Percentiles rank a stretch among this genome's conserved stretches.
Evolutionary conservation across 2,888 invertebrate species (phyloP).

Genomic region (Nymphalis c-album): DNA sequence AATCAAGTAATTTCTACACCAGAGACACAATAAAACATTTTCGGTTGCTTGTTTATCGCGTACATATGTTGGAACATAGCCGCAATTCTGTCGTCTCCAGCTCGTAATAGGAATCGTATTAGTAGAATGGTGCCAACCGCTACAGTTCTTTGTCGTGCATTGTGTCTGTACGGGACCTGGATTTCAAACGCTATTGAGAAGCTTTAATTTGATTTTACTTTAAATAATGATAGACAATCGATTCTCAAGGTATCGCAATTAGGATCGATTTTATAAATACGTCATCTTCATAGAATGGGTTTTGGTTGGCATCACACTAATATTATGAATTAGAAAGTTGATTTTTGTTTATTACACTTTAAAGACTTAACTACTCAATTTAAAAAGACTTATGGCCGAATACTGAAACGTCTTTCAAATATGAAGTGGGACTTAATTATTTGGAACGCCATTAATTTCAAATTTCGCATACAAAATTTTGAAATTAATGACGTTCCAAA

Average conservation of each 20-base stretch:
- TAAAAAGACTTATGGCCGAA: no score
- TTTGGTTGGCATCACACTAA: no score
- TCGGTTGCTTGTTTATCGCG: conserved; percentile 20
- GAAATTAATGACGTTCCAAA: no score
- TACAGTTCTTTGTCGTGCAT: conserved; percentile 23
- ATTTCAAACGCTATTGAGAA: conserved; percentile 2
- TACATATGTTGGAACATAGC: conserved; percentile 27
- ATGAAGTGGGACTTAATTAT: no score
- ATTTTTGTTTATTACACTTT: no score
- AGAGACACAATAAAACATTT: conserved; percentile 22
- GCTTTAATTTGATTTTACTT: neutral
- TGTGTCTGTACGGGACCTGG: neutral
- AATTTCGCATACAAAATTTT: no score
- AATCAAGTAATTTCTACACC: neutral
- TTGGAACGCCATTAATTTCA: no score
- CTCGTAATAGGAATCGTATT: conserved; percentile 44
- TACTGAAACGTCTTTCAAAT: no score
- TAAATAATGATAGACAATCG: neutral
- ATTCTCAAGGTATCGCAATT: neutral
- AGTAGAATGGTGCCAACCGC: conserved; percentile 44
- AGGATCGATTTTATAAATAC: no score
- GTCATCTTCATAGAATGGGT: no score
- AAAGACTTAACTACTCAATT: no score
- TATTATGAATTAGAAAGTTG: no score
- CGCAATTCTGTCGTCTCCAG: conserved; percentile 39